A percentile compares a stretch with the other conserved stretches of the same genome.
These are phyloP conservation scores for Zelostemma sp. DNA, from an alignment of 1,140 invertebrate genomes.

Conservation along the genomic window DNA sequence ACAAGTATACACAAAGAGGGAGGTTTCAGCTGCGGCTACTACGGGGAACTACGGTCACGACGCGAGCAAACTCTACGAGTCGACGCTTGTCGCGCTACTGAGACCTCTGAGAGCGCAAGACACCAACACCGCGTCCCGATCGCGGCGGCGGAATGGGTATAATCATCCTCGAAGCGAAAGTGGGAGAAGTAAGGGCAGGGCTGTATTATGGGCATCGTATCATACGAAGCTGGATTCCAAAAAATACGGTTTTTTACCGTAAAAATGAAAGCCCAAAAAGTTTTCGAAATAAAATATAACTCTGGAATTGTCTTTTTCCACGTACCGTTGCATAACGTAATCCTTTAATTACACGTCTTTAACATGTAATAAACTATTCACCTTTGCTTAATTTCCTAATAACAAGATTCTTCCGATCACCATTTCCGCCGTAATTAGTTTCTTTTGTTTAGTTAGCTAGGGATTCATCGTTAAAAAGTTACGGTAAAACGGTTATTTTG, in stretches of 20 bases:
- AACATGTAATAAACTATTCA: neutral
- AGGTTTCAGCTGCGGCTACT: neutral
- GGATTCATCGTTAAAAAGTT: too few relatives aligned
- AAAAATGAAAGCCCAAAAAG: too few relatives aligned
- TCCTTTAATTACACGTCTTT: neutral
- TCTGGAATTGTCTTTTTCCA: neutral
- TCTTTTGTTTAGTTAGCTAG: too few relatives aligned
- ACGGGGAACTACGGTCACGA: conserved; percentile 6
- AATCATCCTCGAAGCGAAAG: conserved; percentile 22
- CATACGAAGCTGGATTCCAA: too few relatives aligned
- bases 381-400: neutral
- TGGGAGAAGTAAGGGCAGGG: conserved; percentile 20
- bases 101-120: conserved; percentile 27
- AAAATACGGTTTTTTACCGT: too few relatives aligned
- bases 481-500: too few relatives aligned
- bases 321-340: neutral
- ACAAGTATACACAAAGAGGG: conserved; percentile 22
- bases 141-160: conserved; percentile 33
- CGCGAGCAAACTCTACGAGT: conserved; percentile 25
- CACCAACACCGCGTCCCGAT: conserved; percentile 20
- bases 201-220: too few relatives aligned
- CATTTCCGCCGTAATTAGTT: neutral
- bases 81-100: conserved; percentile 56
- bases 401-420: neutral
- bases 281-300: neutral